phyloP scores from a whole-genome alignment of 2,888 invertebrate genomes.

The Silvanus unidentatus region DNA sequence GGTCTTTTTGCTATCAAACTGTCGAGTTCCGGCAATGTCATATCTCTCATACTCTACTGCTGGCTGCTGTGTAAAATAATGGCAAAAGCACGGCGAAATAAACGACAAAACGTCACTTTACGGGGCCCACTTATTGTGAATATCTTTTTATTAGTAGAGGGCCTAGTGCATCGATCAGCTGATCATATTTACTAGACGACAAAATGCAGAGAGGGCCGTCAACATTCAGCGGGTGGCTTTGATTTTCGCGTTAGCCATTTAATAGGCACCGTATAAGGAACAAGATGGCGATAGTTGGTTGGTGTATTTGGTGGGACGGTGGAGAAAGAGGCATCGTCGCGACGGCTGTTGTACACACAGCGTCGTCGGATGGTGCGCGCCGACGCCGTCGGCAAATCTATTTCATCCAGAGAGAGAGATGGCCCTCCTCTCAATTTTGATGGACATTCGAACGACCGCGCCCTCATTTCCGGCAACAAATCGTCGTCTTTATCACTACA shows the following conservation, averaged over 20 bases:
- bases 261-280: too few relatives aligned
- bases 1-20: slow-evolving; percentile 40
- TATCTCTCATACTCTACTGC: slow-evolving; percentile 26
- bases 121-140: too few relatives aligned
- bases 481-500: slow-evolving; percentile 39
- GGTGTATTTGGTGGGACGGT: slow-evolving; percentile 20
- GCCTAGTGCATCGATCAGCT: slow-evolving; percentile 28
- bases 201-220: too few relatives aligned
- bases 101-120: slow-evolving; percentile 43
- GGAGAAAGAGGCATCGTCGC: slow-evolving; percentile 32
- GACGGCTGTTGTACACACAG: slow-evolving; percentile 11
- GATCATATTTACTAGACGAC: slow-evolving; percentile 22
- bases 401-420: slow-evolving; percentile 34
- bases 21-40: slow-evolving; percentile 25
- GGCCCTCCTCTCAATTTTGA: slow-evolving; percentile 49
- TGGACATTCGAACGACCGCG: slow-evolving; percentile 48
- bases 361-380: slow-evolving; percentile 23
- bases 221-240: too few relatives aligned
- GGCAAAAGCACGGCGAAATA: too few relatives aligned
- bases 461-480: slow-evolving; percentile 44
- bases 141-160: too few relatives aligned
- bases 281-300: slow-evolving; percentile 40
- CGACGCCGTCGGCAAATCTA: slow-evolving; percentile 39
- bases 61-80: too few relatives aligned
- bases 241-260: slow-evolving; percentile 47